A percentile compares a stretch with the other conserved stretches of the same genome.
phyloP scores from a whole-genome alignment of 2,888 invertebrate genomes.

The Acronicta psi region DNA sequence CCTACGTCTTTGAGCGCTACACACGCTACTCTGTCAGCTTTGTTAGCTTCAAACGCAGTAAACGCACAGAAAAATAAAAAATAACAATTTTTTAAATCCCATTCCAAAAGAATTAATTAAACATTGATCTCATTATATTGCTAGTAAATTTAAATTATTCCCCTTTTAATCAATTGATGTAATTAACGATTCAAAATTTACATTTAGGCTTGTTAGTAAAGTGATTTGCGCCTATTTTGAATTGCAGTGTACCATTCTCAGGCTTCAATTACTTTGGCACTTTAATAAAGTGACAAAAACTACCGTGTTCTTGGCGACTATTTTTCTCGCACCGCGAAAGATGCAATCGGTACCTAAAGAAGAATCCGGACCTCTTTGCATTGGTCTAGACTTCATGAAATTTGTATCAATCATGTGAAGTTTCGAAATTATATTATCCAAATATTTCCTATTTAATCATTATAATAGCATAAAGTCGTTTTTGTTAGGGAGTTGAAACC shows the following conservation, averaged over 20 bases:
- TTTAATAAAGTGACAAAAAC: background rate
- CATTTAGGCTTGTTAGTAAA: background rate
- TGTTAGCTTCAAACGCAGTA: constrained; percentile 73
- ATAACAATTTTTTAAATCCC: constrained; percentile 36
- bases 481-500: constrained; percentile 3
- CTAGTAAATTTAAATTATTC: constrained; percentile 14
- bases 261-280: background rate
- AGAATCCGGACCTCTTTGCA: background rate
- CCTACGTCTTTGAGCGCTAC: constrained; percentile 83
- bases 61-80: constrained; percentile 56
- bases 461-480: background rate
- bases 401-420: background rate
- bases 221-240: background rate
- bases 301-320: too few species aligned
- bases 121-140: constrained; percentile 50
- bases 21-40: constrained; percentile 84
- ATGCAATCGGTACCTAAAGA: background rate
- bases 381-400: background rate
- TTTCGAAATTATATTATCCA: background rate
- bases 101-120: constrained; percentile 41
- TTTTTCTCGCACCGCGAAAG: too few species aligned
- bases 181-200: constrained; percentile 14
- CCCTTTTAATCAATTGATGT: constrained; percentile 12
- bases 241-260: background rate
- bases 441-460: background rate